Evolutionary conservation across 2,888 invertebrate species (phyloP), one percentile per base, ranked within the genome.

Genomic region (Arctia plantaginis): DNA sequence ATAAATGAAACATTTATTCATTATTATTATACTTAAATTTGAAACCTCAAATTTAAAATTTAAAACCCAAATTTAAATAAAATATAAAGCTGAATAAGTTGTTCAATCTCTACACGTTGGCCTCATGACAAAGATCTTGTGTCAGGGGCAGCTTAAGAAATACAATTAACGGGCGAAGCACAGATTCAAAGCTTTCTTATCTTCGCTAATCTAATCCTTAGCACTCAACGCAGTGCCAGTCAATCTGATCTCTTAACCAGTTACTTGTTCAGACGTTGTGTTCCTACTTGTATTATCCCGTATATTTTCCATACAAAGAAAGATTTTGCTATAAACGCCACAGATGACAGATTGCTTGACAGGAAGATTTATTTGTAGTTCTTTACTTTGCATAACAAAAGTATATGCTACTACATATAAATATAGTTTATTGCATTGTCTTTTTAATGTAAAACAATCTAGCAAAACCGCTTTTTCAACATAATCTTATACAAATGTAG

Each of bases 401-500:
- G 27, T n/a, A 13, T 27, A 4, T n/a, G 27, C n/a, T 27, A 55
- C 59, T 59, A 27, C 15, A 27, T 27, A 30, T 59, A 59, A 4
- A 13, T 59, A 27, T 27, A 59, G 27, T 27, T 62, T 62, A 30
- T 18, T 30, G 30, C 6, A 62, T 30, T 7, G 7, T 18, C 1
- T 30, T 62, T 62, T 62, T 62, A 18, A 62, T 62, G 30, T 62
- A 15, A 27, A 59, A 44, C 27, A 71, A 20, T 64, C 27, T 15
- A 62, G 39, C 6, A 33, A 39, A 70, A 8, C 39, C 41, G 15
- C 39, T 64, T 62, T 8, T 35, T 30, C n/a, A 70, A 64, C 64
- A 71, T 30, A 69, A 55, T 47, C 18, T 55, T 69, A 39, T 69
- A 69, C 30, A 69, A 55, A 39, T 59, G 39, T 59, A 59, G 23